Percentiles rank a stretch among this genome's conserved stretches.
Evolutionary conservation across 2,113 vertebrate species (phyloP).

Genomic region (Oxyruncus cristatus): DNA sequence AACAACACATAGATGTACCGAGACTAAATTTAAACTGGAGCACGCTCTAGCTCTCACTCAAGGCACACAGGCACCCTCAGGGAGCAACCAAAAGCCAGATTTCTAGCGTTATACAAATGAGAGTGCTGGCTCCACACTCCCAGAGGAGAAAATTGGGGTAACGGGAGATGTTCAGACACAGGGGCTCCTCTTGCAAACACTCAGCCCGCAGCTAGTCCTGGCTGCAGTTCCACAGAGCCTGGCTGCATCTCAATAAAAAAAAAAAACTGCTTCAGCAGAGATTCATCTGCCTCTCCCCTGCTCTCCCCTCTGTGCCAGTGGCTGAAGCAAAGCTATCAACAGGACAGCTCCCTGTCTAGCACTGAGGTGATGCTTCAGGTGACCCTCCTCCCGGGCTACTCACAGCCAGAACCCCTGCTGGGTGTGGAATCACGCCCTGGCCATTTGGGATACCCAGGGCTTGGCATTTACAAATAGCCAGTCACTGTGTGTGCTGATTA

Average conservation of each 20-base stretch:
- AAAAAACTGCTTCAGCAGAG: background rate
- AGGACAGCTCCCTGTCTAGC: background rate
- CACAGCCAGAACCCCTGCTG: accelerated
- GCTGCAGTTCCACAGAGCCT: background rate
- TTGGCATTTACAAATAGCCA: background rate
- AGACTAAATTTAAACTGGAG: background rate
- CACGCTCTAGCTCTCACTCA: background rate
- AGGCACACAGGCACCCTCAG: background rate
- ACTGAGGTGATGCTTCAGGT: background rate
- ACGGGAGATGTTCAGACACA: background rate
- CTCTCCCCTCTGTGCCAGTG: background rate
- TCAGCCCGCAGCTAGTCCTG: background rate
- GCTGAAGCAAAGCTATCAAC: background rate
- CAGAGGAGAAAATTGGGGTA: background rate
- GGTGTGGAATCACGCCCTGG: background rate
- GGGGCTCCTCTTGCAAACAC: background rate
- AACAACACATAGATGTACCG: background rate
- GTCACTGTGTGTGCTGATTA: background rate
- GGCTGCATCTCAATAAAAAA: background rate
- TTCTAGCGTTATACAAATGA: background rate
- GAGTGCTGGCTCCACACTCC: background rate
- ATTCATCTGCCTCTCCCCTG: accelerated
- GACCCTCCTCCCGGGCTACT: background rate
- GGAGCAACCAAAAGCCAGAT: background rate
- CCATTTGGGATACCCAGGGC: background rate